These are phyloP conservation scores for Otus scops DNA, from an alignment of 2,797 vertebrate species.

Conservation along the genomic window DNA sequence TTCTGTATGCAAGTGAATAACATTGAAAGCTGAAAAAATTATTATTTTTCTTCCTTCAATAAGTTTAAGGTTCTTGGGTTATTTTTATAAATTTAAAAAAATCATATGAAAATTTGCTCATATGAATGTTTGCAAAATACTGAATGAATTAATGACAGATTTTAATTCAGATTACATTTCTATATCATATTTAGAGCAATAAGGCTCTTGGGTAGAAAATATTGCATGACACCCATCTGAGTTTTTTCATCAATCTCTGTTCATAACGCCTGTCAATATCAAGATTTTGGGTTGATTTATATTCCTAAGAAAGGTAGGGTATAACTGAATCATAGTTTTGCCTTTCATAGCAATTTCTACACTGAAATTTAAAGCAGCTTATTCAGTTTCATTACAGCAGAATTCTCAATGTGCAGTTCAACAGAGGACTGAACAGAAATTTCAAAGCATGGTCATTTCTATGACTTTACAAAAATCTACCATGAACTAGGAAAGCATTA, in stretches of 20 bases:
- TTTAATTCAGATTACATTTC: background rate
- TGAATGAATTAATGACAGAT: background rate
- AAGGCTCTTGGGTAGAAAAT: background rate
- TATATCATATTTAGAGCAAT: background rate
- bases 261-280: background rate
- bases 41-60: background rate
- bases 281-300: background rate
- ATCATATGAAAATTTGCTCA: background rate
- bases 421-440: background rate
- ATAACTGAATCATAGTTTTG: background rate
- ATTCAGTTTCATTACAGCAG: background rate
- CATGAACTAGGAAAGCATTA: background rate
- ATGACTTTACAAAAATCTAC: slow-evolving; percentile 27
- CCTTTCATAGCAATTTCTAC: background rate
- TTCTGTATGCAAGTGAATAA: background rate
- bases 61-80: background rate
- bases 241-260: background rate
- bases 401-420: background rate
- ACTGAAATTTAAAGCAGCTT: background rate
- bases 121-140: background rate
- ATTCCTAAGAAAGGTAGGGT: background rate
- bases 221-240: background rate
- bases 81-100: background rate
- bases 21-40: background rate
- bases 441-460: background rate